Evolutionary conservation across 2,797 vertebrate genomes (phyloP), one percentile per base, ranked within the genome.

Genomic region (Discoglossus pictus): DNA sequence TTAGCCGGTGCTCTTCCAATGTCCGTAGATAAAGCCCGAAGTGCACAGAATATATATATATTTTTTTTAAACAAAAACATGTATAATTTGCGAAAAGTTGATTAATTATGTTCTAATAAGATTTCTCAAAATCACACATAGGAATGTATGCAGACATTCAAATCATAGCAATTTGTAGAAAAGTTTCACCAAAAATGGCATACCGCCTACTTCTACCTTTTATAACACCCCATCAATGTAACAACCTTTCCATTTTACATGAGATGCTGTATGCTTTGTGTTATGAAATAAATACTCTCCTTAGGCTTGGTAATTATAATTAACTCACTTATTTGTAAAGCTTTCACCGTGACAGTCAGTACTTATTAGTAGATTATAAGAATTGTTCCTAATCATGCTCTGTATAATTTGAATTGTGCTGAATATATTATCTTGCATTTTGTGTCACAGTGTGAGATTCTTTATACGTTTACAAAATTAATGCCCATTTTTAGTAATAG

Each of bases 391-490:
- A 47, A 42, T 58, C 52, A 51, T 51, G 13, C 51, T 69, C 31
- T 47, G 52, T 56, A 7, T 70, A 56, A 70, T 61, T 48, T 47
- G 25, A 63, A 63, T 56, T 48, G 35, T 55, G 34, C 44, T 9
- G 36, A 62, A 62, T 56, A 63, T 18, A 50, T 70, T 64, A 70
- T 63, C 18, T 56, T 50, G 36, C 17, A n/a, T 36, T 58, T 35
- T 51, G 42, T 51, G 24, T 58, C 35, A 42, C 4, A 17, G 12
- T 50, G 46, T 35, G 59, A 13, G 7, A 18, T 40, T 47, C 17
- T 66, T 66, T 47, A 56, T 12, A 42, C 18, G n/a, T 54, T 25
- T 52, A 23, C 35, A 42, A 35, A 15, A 25, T 39, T 46, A 24
- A 38, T 39, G 35, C 39, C 17, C 18, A 24, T 21, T 58, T 66